These are phyloP conservation scores for Tachina lurida DNA, from an alignment of 2,888 invertebrate species.

Conservation along the genomic window DNA sequence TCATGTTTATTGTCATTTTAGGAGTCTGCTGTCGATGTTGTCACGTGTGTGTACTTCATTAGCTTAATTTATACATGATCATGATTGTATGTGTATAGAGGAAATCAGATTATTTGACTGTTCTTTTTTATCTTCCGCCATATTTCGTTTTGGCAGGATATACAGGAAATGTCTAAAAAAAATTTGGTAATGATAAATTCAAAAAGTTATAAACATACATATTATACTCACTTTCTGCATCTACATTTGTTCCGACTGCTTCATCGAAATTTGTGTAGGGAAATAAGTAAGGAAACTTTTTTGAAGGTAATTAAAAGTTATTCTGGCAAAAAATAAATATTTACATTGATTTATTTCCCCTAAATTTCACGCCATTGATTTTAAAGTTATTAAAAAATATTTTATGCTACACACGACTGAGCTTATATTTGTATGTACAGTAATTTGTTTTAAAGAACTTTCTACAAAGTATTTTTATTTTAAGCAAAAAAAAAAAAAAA, in stretches of 20 bases:
- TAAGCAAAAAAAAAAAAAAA: too few species aligned
- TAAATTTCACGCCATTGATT: neutral
- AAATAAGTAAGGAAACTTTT: constrained; percentile 33
- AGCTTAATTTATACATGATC: constrained; percentile 80
- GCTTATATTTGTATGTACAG: too few species aligned
- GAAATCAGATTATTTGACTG: constrained; percentile 58
- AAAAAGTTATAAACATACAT: neutral
- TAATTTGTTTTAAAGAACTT: too few species aligned
- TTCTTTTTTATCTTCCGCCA: neutral
- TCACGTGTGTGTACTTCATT: constrained; percentile 74
- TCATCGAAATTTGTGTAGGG: neutral
- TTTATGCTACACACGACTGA: too few species aligned
- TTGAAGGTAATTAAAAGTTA: constrained; percentile 41
- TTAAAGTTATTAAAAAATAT: neutral
- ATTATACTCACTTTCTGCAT: neutral
- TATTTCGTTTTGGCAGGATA: constrained; percentile 33
- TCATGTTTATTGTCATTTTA: constrained; percentile 57
- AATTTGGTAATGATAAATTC: constrained; percentile 3
- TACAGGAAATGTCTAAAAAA: constrained; percentile 38
- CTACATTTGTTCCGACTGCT: neutral
- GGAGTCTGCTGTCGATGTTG: constrained; percentile 38
- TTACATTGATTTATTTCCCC: neutral
- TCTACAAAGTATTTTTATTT: too few species aligned
- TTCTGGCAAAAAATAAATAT: neutral
- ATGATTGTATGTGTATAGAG: constrained; percentile 75